phyloP scores from a whole-genome alignment of 1,140 invertebrate genomes.

The Adelges cooleyi region DNA sequence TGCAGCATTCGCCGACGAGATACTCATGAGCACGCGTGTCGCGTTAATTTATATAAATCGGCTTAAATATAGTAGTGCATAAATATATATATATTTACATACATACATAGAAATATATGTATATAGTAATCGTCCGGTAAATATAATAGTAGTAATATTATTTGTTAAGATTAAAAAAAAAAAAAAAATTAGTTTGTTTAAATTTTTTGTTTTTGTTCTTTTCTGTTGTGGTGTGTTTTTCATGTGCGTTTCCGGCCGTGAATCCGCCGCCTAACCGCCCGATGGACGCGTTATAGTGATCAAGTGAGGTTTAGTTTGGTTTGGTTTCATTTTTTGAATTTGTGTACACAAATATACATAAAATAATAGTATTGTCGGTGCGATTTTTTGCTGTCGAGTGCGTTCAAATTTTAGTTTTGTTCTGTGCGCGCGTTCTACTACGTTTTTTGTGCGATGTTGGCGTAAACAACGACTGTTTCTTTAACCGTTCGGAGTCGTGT shows the following conservation, averaged over 20 bases:
- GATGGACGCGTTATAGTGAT: neutral
- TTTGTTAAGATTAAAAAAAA: too few species aligned
- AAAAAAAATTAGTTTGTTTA: too few species aligned
- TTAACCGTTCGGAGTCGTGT: neutral
- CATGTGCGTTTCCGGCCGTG: neutral
- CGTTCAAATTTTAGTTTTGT: neutral
- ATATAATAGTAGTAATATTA: too few species aligned
- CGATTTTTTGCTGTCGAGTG: neutral
- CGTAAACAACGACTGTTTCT: neutral
- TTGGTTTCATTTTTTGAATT: neutral
- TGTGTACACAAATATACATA: neutral
- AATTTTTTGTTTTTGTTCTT: neutral
- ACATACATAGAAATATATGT: neutral
- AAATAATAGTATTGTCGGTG: neutral
- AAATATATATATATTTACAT: neutral
- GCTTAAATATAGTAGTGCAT: neutral
- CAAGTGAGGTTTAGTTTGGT: slow-evolving; percentile 13
- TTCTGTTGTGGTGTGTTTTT: neutral
- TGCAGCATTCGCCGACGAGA: slow-evolving; percentile 19
- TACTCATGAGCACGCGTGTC: neutral
- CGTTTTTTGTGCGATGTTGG: neutral
- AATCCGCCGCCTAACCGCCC: neutral
- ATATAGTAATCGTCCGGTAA: too few species aligned
- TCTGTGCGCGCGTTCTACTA: neutral
- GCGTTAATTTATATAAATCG: neutral